Conservation (phyloP, 2,113 vertebrate species). For the Archilochus colubris region DNA sequence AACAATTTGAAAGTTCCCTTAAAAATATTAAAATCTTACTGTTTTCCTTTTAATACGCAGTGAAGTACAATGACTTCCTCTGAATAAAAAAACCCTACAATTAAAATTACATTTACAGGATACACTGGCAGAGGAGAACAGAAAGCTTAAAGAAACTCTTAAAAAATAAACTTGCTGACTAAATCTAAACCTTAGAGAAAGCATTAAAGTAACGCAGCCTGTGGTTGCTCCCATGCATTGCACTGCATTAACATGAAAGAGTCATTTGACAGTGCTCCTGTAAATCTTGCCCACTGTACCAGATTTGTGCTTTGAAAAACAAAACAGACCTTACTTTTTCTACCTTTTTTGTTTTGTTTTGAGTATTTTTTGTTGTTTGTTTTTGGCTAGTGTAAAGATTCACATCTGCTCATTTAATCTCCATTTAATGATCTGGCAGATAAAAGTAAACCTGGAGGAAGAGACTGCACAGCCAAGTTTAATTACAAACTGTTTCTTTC, state of each 20-base stretch:
- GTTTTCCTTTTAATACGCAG: not conserved
- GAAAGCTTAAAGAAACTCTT: not conserved
- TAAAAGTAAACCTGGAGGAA: not conserved
- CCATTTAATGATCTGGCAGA: not conserved
- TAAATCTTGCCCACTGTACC: not conserved
- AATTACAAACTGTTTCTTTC: not conserved
- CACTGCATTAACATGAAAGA: not conserved
- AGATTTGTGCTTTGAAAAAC: not conserved
- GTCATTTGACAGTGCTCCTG: not conserved
- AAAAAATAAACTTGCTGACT: not conserved
- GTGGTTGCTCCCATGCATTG: not conserved
- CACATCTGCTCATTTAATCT: not conserved
- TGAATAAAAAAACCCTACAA: not conserved
- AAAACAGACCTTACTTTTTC: not conserved
- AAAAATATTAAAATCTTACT: not conserved
- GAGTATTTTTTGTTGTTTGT: too few species aligned
- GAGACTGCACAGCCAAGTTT: not conserved
- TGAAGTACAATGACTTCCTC: not conserved
- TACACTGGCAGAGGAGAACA: not conserved
- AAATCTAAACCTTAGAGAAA: not conserved
- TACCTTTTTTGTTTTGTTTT: too few species aligned
- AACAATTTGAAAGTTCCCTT: not conserved
- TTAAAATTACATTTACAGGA: conserved; percentile 3
- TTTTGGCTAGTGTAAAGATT: not conserved
- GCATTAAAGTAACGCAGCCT: not conserved